Evolutionary conservation across 2,888 invertebrate genomes (phyloP), one percentile per base, ranked within the genome.

Genomic region (Caenorhabditis becei): DNA sequence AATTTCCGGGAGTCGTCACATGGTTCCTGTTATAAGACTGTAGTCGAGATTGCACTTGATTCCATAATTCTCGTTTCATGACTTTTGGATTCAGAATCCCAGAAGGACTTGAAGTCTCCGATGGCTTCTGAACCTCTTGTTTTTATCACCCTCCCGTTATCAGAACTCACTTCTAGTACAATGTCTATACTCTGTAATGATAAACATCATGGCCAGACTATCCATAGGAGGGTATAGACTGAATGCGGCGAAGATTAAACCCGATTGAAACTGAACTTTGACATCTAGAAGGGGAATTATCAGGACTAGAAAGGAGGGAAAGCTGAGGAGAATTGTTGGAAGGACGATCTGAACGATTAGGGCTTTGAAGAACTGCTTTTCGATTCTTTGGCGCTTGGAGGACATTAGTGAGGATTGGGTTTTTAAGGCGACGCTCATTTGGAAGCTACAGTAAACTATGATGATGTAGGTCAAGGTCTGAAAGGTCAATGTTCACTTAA

Each of bases 341-440:
- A 58, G 24, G 1, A 23, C 35, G 58, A 70, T 59, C 37, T 70
- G 59, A 37, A 70, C 61, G 18, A 61, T 44, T 24, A 70, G 70
- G 26, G 70, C 70, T 37, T 58, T 49, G 51, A 70, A 70, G 20
- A 70, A 70, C 20, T 70, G 70, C 16, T 51, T 59, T 44, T 70
- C 59, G 18, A 70, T 49, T 20, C 37, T 35, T 10, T 41, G 59
- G 24, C 51, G 49, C 11, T 61, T 49, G 24, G 51, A 35, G n/a
- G 70, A 70, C 23, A 8, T 35, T 26, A 14, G 26, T 16, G 8
- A 70, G 32, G 41, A 10, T n/a, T 61, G 37, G 24, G 41, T 51
- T 7, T 35, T 24, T 24, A 70, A 32, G 14, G 49, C 49, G 51
- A 11, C n/a, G 20, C 47, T 51, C 70, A 70, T 70, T 14, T 61